A percentile compares a stretch with the other conserved stretches of the same genome.
Conservation (phyloP, 2,888 invertebrate genomes). For the Orthosia incerta region DNA sequence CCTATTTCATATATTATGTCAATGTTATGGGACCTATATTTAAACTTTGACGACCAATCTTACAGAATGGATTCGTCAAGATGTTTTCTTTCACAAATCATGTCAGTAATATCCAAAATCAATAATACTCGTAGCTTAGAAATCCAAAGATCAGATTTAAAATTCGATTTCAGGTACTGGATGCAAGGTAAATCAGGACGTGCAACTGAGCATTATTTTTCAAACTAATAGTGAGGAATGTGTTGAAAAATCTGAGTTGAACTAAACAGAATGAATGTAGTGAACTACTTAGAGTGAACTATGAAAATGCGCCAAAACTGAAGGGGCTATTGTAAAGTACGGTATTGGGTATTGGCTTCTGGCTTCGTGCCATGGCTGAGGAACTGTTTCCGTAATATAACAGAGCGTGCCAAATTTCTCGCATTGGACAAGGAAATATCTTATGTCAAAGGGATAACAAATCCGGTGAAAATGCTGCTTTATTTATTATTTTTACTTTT, state of each 20-base stretch:
- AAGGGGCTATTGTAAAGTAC: constrained; percentile 56
- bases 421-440: constrained; percentile 22
- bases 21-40: neutral
- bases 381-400: constrained; percentile 56
- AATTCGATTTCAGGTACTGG: neutral
- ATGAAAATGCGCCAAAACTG: constrained; percentile 57
- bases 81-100: too few relatives aligned
- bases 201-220: constrained; percentile 2
- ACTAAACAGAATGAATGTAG: constrained; percentile 36
- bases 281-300: constrained; percentile 41
- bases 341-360: constrained; percentile 53
- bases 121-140: neutral
- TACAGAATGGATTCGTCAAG: too few relatives aligned
- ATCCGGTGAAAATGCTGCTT: neutral
- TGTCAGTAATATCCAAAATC: too few relatives aligned
- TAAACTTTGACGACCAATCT: too few relatives aligned
- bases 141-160: neutral
- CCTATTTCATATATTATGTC: too few relatives aligned
- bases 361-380: constrained; percentile 52
- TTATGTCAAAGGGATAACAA: constrained; percentile 19
- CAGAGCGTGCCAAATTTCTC: constrained; percentile 52
- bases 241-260: constrained; percentile 26
- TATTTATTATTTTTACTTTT: too few relatives aligned
- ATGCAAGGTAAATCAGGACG: constrained; percentile 1
- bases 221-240: constrained; percentile 12